Percentiles rank a stretch among this genome's conserved stretches.
phyloP scores from a whole-genome alignment of 2,888 invertebrate species.

The Acholoe squamosa region DNA sequence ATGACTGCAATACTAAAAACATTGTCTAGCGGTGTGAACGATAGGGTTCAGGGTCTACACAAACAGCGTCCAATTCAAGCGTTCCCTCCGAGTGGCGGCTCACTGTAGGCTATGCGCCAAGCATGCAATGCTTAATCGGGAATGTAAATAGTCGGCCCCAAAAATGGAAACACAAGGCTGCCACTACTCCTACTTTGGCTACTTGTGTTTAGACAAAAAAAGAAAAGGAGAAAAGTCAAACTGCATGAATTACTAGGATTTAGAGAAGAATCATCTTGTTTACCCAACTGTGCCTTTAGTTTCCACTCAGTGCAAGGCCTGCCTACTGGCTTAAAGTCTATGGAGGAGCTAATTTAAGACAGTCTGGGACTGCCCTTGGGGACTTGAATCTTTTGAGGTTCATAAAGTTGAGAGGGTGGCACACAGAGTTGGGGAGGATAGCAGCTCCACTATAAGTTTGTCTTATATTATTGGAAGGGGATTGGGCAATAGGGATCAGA shows the following conservation, averaged over 20 bases:
- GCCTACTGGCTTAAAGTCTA: too few species aligned
- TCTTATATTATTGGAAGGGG: neutral
- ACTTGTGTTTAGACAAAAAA: neutral
- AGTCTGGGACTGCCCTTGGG: neutral
- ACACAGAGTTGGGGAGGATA: neutral
- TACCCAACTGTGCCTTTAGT: neutral
- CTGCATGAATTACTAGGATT: neutral
- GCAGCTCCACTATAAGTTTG: neutral
- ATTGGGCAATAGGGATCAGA: neutral
- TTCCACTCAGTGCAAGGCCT: neutral
- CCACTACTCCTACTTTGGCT: constrained; percentile 1
- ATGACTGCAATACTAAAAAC: constrained; percentile 40
- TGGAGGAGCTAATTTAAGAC: too few species aligned
- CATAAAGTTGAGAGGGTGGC: neutral
- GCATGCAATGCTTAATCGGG: constrained; percentile 14
- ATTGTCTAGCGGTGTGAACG: constrained; percentile 13
- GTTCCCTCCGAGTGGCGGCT: constrained; percentile 29
- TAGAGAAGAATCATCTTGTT: neutral
- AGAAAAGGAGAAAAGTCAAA: neutral
- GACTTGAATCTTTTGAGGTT: neutral
- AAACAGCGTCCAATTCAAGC: constrained; percentile 59
- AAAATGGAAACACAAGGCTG: constrained; percentile 24
- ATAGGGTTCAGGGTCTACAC: neutral
- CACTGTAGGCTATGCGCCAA: neutral
- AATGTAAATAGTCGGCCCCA: constrained; percentile 43